phyloP scores from a whole-genome alignment of 1,140 invertebrate species.

The Atta texana region DNA sequence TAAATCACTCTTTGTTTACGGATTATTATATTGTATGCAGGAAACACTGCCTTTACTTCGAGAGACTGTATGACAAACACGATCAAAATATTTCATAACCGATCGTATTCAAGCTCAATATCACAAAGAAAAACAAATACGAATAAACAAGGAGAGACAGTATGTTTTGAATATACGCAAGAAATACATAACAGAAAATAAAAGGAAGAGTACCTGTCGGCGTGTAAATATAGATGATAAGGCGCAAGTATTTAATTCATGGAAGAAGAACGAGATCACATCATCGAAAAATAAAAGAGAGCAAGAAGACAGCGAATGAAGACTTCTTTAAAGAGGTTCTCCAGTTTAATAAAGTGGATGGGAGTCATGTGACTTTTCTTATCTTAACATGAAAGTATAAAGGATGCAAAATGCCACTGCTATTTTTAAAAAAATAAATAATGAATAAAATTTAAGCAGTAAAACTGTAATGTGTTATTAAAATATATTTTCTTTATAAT shows the following conservation, averaged over 20 bases:
- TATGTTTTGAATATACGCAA: conserved; percentile 28
- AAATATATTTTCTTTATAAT: too few relatives aligned
- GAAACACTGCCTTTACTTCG: conserved; percentile 62
- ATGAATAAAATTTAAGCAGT: too few relatives aligned
- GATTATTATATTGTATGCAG: conserved; percentile 60
- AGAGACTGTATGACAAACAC: conserved; percentile 62
- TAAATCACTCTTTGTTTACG: conserved; percentile 63
- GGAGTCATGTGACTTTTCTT: too few relatives aligned
- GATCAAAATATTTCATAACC: conserved; percentile 22
- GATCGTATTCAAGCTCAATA: conserved; percentile 15
- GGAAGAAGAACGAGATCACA: conserved; percentile 26
- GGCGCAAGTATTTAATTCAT: conserved; percentile 65
- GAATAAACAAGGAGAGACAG: neutral
- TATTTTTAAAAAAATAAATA: too few relatives aligned
- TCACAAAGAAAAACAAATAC: conserved; percentile 31
- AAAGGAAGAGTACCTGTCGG: conserved; percentile 66
- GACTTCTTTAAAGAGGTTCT: too few relatives aligned
- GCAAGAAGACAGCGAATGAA: conserved; percentile 3
- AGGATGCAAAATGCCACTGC: too few relatives aligned
- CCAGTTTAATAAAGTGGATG: too few relatives aligned
- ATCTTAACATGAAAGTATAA: too few relatives aligned
- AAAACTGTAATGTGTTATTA: too few relatives aligned
- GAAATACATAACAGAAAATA: conserved; percentile 41
- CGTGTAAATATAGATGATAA: conserved; percentile 81
- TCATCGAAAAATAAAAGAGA: conserved; percentile 2